phyloP scores from a whole-genome alignment of 1,140 invertebrate genomes.

The Drosophila nebulosa region DNA sequence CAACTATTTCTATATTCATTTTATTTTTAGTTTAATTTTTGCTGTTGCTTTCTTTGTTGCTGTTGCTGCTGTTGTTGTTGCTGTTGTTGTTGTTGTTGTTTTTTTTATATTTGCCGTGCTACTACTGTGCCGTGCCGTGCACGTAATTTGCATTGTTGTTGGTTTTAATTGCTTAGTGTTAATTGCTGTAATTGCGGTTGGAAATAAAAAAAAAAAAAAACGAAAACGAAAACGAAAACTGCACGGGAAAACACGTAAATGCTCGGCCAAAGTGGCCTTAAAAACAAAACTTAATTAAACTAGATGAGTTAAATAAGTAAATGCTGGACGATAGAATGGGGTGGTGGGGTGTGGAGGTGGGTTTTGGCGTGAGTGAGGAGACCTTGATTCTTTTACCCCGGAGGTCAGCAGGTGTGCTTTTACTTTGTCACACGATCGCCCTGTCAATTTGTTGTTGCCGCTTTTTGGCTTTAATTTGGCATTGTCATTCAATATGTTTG shows the following conservation, averaged over 20 bases:
- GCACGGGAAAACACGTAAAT: constrained; percentile 33
- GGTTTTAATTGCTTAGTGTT: constrained; percentile 76
- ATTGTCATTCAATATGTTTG: constrained; percentile 70
- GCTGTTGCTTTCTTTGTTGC: constrained; percentile 1
- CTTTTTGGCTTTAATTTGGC: constrained; percentile 50
- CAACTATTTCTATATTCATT: neutral
- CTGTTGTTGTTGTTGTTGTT: constrained; percentile 4
- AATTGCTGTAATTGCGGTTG: constrained; percentile 75
- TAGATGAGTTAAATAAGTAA: constrained; percentile 7
- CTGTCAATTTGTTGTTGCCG: constrained; percentile 4
- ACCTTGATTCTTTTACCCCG: constrained; percentile 34
- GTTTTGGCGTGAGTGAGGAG: too few relatives aligned
- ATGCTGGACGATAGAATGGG: neutral
- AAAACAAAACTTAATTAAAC: constrained; percentile 60
- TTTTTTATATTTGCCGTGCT: constrained; percentile 15
- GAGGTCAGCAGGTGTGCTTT: constrained; percentile 32
- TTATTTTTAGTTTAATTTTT: constrained; percentile 18
- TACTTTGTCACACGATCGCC: constrained; percentile 63
- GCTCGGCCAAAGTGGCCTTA: constrained; percentile 37
- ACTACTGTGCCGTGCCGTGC: constrained; percentile 50
- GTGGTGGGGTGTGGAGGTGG: too few relatives aligned
- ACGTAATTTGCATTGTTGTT: constrained; percentile 78
- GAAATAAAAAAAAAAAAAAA: constrained; percentile 26
- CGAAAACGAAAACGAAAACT: constrained; percentile 21
- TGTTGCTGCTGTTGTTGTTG: constrained; percentile 7